Evolutionary conservation across 2,888 invertebrate species (phyloP).

Genomic region (Hydrotaea diabolus): DNA sequence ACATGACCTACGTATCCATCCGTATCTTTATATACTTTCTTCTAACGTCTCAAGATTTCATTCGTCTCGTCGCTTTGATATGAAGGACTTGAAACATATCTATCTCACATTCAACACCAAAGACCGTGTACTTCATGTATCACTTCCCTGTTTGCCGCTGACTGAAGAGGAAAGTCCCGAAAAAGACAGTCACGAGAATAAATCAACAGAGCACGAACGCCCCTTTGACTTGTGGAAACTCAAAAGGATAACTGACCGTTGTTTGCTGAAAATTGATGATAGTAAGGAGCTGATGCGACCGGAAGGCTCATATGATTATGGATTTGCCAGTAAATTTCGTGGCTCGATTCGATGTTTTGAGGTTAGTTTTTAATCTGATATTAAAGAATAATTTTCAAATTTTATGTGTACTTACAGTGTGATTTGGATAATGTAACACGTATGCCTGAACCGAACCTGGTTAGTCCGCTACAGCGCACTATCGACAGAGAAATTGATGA

Average conservation of each 20-base stretch:
- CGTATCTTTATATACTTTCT: background rate
- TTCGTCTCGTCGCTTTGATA: slow-evolving; percentile 74
- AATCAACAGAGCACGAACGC: slow-evolving; percentile 54
- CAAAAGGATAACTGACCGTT: slow-evolving; percentile 77
- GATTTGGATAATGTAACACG: slow-evolving; percentile 71
- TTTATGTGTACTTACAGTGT: slow-evolving; percentile 47
- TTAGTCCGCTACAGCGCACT: slow-evolving; percentile 75
- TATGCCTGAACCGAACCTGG: slow-evolving; percentile 73
- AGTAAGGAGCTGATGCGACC: slow-evolving; percentile 70
- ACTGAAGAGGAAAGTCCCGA: slow-evolving; percentile 62
- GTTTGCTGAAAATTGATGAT: slow-evolving; percentile 75
- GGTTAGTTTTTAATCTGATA: slow-evolving; percentile 58
- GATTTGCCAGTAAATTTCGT: slow-evolving; percentile 73
- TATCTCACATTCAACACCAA: slow-evolving; percentile 72
- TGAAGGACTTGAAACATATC: slow-evolving; percentile 75
- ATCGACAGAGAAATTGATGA: slow-evolving; percentile 77
- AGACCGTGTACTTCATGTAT: slow-evolving; percentile 69
- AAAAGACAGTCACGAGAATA: slow-evolving; percentile 69
- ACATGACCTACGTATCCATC: too few species aligned
- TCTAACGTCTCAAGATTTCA: slow-evolving; percentile 71
- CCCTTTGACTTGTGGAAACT: slow-evolving; percentile 72
- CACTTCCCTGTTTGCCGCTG: slow-evolving; percentile 74
- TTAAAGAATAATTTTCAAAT: background rate
- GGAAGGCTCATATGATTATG: slow-evolving; percentile 74
- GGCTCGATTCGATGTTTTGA: slow-evolving; percentile 71